Conservation (phyloP, 1,140 invertebrate genomes). For the Varroa destructor region DNA sequence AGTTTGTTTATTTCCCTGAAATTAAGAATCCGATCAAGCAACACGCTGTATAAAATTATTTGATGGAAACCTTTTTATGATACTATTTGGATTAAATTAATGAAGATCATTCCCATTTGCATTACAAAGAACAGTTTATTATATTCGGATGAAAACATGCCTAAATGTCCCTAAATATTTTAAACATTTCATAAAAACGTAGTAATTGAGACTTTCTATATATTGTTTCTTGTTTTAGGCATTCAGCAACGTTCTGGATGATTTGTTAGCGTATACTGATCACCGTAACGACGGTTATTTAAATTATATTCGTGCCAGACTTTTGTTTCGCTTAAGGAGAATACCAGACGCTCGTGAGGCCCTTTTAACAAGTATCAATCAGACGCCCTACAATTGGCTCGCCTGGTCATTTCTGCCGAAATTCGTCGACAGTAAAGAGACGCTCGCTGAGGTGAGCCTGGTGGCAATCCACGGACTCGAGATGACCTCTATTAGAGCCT, state of each 20-base stretch:
- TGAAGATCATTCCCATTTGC: no score
- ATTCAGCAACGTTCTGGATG: not conserved
- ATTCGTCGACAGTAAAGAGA: slow-evolving; percentile 4
- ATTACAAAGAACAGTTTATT: no score
- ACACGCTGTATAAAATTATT: no score
- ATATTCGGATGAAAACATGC: no score
- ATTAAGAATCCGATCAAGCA: no score
- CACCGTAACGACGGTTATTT: not conserved
- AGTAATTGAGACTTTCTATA: no score
- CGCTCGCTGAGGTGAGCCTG: not conserved
- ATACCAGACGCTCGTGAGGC: not conserved
- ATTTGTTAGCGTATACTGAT: not conserved
- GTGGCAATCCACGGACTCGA: not conserved
- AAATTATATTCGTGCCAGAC: slow-evolving; percentile 1
- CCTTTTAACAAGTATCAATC: not conserved
- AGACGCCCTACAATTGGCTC: slow-evolving; percentile 4
- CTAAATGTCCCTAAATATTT: no score
- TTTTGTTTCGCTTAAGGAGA: not conserved
- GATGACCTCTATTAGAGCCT: no score
- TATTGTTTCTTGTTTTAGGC: not conserved
- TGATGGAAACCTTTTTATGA: no score
- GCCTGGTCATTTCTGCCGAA: slow-evolving; percentile 7
- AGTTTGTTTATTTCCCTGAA: no score
- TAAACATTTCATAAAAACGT: no score
- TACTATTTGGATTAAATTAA: no score